Evolutionary conservation across 2,113 vertebrate species (phyloP).

Genomic region (Mobula hypostoma): DNA sequence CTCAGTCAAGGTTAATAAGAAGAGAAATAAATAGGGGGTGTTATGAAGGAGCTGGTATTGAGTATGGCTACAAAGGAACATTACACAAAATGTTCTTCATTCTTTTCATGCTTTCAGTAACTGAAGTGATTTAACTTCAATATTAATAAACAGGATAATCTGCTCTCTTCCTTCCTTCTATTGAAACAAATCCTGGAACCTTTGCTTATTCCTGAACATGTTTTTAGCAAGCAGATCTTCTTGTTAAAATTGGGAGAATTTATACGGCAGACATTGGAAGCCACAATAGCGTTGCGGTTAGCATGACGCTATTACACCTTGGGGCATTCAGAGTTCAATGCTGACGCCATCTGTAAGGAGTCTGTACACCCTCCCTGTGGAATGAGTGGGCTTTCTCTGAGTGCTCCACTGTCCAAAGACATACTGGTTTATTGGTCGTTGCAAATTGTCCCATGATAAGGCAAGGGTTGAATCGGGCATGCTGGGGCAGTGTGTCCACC

Average conservation of each 20-base stretch:
- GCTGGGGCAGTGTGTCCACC: too few species aligned
- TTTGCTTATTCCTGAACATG: neutral
- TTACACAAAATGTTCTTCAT: neutral
- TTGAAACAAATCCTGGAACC: neutral
- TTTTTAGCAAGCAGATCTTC: neutral
- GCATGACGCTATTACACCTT: too few species aligned
- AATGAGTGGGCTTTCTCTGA: too few species aligned
- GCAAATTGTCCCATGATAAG: too few species aligned
- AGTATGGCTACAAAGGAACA: neutral
- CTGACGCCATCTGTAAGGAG: too few species aligned
- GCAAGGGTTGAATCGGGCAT: too few species aligned
- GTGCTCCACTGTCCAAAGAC: too few species aligned
- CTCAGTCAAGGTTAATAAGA: neutral
- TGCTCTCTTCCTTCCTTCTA: neutral
- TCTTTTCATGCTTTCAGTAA: neutral
- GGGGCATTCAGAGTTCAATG: too few species aligned
- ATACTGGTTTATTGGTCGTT: too few species aligned
- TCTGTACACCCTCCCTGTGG: too few species aligned
- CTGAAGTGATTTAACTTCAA: neutral
- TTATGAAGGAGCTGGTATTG: neutral
- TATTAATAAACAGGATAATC: neutral
- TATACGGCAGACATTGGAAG: neutral
- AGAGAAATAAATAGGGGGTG: neutral
- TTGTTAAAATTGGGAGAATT: neutral
- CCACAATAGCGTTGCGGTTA: too few species aligned